These are phyloP conservation scores for Quadroppia sp. DNA, from an alignment of 2,888 invertebrate genomes.

Conservation along the genomic window DNA sequence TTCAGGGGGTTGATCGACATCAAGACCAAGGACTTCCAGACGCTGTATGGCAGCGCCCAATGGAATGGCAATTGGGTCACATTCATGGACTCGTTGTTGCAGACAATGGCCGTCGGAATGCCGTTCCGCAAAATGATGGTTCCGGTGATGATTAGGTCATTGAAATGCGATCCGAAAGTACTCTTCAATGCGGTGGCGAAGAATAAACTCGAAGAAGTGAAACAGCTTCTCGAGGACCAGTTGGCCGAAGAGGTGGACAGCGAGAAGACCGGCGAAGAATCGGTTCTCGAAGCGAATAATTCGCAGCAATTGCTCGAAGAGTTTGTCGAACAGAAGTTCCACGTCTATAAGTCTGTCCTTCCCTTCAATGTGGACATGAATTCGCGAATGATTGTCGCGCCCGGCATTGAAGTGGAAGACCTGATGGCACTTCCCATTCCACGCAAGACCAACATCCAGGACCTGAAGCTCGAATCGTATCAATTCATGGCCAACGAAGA, in stretches of 20 bases:
- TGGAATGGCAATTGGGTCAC: conserved; percentile 42
- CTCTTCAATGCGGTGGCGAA: conserved; percentile 2
- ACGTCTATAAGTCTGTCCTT: not conserved
- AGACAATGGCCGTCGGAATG: not conserved
- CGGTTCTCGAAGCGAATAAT: no score
- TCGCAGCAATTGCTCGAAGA: no score
- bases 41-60: conserved; percentile 25
- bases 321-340: not conserved
- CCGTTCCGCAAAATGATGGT: conserved; percentile 26
- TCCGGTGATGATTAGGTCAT: conserved; percentile 29
- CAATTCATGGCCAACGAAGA: conserved; percentile 28
- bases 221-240: not conserved
- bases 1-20: conserved; percentile 75
- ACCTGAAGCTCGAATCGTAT: not conserved
- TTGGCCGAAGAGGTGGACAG: not conserved
- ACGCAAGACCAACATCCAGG: not conserved
- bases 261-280: not conserved
- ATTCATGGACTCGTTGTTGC: conserved; percentile 36
- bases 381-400: not conserved
- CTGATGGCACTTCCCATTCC: not conserved
- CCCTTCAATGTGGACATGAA: not conserved
- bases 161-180: conserved; percentile 17
- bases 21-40: conserved; percentile 60
- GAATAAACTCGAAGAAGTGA: not conserved
- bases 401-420: conserved; percentile 28